phyloP scores from a whole-genome alignment of 2,797 vertebrate genomes.

The Semotilus atromaculatus region DNA sequence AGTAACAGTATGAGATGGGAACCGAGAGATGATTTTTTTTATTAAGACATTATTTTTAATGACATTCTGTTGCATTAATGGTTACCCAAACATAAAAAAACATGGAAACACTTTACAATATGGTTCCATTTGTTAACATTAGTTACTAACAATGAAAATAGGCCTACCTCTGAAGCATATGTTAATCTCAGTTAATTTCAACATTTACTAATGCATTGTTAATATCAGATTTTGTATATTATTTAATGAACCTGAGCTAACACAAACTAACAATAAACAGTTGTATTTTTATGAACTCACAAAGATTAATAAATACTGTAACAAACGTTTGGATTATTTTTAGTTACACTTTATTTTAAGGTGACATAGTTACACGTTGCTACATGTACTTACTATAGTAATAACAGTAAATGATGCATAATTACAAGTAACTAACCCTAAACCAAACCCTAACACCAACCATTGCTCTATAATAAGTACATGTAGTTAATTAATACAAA shows the following conservation, averaged over 20 bases:
- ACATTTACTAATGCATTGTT: neutral
- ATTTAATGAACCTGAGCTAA: neutral
- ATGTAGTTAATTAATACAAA: neutral
- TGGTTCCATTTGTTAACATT: neutral
- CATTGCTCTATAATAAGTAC: too few species aligned
- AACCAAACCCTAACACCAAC: too few species aligned
- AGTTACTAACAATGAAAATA: neutral
- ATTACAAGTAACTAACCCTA: too few species aligned
- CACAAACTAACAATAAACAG: neutral
- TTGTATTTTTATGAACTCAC: neutral
- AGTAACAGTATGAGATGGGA: neutral
- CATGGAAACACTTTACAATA: neutral
- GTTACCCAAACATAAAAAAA: neutral
- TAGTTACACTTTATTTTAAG: too few species aligned
- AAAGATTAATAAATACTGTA: neutral
- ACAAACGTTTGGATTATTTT: too few species aligned
- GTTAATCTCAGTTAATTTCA: neutral
- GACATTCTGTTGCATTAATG: neutral
- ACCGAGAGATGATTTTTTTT: neutral
- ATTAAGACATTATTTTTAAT: neutral
- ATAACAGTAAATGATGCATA: too few species aligned
- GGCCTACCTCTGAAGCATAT: neutral
- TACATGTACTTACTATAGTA: too few species aligned
- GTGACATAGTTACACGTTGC: too few species aligned
- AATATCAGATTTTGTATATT: neutral